Conservation (phyloP, 2,888 invertebrate species). For the Portevinia maculata region DNA sequence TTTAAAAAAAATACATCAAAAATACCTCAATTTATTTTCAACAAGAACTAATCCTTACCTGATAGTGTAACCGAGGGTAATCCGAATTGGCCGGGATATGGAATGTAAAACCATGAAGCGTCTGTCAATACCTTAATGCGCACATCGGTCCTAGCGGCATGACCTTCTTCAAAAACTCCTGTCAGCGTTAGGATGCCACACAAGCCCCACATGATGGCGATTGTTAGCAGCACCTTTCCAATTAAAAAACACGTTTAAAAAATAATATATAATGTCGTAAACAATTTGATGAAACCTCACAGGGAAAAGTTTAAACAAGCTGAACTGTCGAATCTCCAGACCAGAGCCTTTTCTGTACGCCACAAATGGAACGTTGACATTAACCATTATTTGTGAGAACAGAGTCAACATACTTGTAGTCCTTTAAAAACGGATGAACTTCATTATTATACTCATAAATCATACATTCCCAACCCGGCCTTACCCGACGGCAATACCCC, state of each 20-base stretch:
- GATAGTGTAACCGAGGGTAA: slow-evolving; percentile 87
- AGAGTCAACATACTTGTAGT: slow-evolving; percentile 90
- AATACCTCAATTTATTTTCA: neutral
- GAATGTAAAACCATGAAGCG: slow-evolving; percentile 91
- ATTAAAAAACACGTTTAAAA: no score
- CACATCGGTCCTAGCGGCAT: slow-evolving; percentile 89
- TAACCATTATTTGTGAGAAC: slow-evolving; percentile 90
- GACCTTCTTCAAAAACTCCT: slow-evolving; percentile 86
- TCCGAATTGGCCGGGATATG: slow-evolving; percentile 94
- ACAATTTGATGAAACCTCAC: slow-evolving; percentile 83
- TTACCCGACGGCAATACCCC: slow-evolving; percentile 92
- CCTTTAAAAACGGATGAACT: slow-evolving; percentile 82
- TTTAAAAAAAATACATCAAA: neutral
- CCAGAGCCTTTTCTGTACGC: slow-evolving; percentile 85
- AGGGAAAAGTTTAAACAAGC: slow-evolving; percentile 91
- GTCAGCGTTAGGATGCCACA: slow-evolving; percentile 88
- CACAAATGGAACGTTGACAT: slow-evolving; percentile 86
- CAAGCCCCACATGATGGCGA: slow-evolving; percentile 89
- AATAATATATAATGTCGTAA: slow-evolving; percentile 13
- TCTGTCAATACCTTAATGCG: slow-evolving; percentile 88
- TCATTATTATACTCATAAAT: neutral
- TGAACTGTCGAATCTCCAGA: slow-evolving; percentile 85
- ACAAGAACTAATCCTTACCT: slow-evolving; percentile 59
- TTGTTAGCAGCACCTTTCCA: slow-evolving; percentile 89
- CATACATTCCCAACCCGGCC: slow-evolving; percentile 75